Evolutionary conservation across 1,140 invertebrate species (phyloP).

Genomic region (Penaeus vannamei): DNA sequence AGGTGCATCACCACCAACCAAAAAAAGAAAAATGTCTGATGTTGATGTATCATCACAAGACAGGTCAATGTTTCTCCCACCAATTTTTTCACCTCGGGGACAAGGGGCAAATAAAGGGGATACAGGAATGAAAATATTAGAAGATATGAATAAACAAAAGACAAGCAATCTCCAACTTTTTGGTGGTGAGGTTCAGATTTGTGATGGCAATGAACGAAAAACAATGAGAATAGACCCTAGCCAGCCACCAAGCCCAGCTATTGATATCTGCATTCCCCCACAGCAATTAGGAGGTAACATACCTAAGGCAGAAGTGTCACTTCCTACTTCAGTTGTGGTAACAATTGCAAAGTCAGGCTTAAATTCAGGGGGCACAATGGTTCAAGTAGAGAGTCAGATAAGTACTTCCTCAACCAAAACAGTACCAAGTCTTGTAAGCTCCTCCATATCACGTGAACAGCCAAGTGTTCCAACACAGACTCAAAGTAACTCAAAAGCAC

Average conservation of each 20-base stretch:
- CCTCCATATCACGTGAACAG: conserved; percentile 42
- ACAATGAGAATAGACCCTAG: conserved; percentile 81
- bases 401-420: conserved; percentile 62
- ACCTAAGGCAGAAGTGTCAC: conserved; percentile 45
- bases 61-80: conserved; percentile 40
- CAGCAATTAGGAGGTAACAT: conserved; percentile 49
- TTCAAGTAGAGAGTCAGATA: conserved; percentile 72
- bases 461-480: conserved; percentile 6
- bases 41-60: conserved; percentile 34
- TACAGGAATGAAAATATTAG: conserved; percentile 38
- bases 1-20: conserved; percentile 65
- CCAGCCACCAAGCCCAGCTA: conserved; percentile 70
- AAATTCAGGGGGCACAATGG: conserved; percentile 82
- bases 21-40: conserved; percentile 70
- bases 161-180: conserved; percentile 78
- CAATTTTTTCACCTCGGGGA: conserved; percentile 46
- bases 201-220: conserved; percentile 77
- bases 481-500: conserved; percentile 35
- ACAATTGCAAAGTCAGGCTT: conserved; percentile 81
- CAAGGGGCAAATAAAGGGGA: conserved; percentile 48
- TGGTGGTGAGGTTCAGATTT: conserved; percentile 83
- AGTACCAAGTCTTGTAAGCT: conserved; percentile 46
- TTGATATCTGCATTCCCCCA: conserved; percentile 62
- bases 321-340: conserved; percentile 70
- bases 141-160: conserved; percentile 51